These are phyloP conservation scores for Pterocles burchelli DNA, from an alignment of 2,113 vertebrate species.

Conservation along the genomic window DNA sequence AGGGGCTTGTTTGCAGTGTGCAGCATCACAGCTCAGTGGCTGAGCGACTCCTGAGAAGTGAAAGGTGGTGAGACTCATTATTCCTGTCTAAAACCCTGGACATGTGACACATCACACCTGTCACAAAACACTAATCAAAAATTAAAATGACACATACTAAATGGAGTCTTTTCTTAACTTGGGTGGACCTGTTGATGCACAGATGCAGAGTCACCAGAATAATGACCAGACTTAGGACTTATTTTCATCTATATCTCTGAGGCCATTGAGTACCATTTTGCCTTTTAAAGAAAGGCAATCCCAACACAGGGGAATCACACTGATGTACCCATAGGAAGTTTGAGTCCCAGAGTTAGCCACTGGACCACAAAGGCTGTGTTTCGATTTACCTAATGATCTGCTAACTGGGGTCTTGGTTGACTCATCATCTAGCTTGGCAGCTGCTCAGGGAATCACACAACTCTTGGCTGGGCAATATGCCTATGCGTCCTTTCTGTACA, in stretches of 20 bases:
- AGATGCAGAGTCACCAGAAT: neutral
- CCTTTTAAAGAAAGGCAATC: neutral
- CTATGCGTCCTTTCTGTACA: fast-evolving
- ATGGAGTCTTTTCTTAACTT: neutral
- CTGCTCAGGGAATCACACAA: neutral
- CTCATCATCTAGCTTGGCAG: neutral
- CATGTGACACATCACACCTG: neutral
- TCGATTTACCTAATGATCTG: neutral
- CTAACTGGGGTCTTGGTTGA: neutral
- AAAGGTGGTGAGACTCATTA: neutral
- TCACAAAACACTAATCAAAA: neutral
- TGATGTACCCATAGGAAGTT: neutral
- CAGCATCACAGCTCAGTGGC: neutral
- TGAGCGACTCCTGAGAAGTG: neutral
- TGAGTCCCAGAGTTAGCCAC: neutral
- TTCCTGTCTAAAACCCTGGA: neutral
- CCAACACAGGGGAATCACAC: neutral
- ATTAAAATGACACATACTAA: neutral
- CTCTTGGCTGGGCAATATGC: neutral
- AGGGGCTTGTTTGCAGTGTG: neutral
- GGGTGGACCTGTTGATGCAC: neutral
- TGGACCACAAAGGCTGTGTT: neutral
- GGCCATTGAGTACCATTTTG: neutral
- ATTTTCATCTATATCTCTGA: neutral
- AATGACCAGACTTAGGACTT: neutral